phyloP scores from a whole-genome alignment of 2,797 vertebrate species.

The Cercopithecus petaurista region DNA sequence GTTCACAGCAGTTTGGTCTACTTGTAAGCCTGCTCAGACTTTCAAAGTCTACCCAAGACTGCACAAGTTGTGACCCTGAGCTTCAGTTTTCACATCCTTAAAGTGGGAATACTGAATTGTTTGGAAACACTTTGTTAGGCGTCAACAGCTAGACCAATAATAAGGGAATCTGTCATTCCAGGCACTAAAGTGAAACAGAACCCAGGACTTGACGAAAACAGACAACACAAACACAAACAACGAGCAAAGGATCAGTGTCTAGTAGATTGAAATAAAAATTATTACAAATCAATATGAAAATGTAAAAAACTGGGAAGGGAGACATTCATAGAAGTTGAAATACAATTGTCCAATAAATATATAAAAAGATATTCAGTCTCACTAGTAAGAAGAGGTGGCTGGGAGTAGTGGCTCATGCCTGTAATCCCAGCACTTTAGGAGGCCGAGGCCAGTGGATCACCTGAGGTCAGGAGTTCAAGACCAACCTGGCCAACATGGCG shows the following conservation, averaged over 20 bases:
- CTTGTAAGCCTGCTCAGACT: neutral
- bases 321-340: neutral
- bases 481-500: neutral
- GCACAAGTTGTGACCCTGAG: neutral
- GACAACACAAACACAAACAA: neutral
- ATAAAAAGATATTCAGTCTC: neutral
- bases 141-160: neutral
- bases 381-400: neutral
- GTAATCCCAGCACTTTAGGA: neutral
- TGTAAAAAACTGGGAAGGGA: accelerated
- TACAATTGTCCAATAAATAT: neutral
- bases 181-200: neutral
- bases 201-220: neutral
- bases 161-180: neutral
- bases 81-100: slow-evolving; percentile 30
- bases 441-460: neutral
- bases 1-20: neutral
- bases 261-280: neutral
- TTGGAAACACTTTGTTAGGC: neutral
- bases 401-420: neutral
- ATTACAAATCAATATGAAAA: neutral
- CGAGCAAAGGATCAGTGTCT: neutral
- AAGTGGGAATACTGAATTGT: neutral
- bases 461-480: neutral
- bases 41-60: neutral